Base-by-base conservation (phyloP, 2,888 invertebrate species). In the Campoplex nolae region DNA sequence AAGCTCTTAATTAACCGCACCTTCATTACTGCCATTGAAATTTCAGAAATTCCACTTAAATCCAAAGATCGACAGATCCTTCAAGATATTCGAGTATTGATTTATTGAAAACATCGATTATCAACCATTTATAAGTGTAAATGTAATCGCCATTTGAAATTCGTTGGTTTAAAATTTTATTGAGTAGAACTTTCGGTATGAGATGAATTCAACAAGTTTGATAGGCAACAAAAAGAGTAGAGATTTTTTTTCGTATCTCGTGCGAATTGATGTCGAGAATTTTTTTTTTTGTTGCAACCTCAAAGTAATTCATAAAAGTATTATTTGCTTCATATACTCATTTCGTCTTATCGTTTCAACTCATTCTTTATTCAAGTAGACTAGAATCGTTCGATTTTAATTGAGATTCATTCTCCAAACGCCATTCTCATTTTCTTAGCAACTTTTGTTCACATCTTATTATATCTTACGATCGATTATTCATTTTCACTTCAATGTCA, bases 11-110 rank as follows among this genome's bases (percentile, higher is more conserved):
- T 51, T 0, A 4, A 32, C 8, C 51, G 32, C 32, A 35, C 65
- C 65, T 65, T 65, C 35, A 28, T 65, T 35, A 73, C 28, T 74
- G 18, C 51, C 71, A 71, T 56, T 51, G 71, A 51, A 71, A 71
- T 56, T 74, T 7, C 35, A 0, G 35, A 54, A 54, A 73, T n/a
- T n/a, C 32, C 7, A 23, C 18, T 38, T 74, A 35, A n/a, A 16
- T 9, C 11, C 11, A 45, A 45, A 45, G 45, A 45, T 45, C 45
- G 13, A 45, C 45, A 45, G 51, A 71, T 51, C 32, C 13, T 35
- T n/a, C 51, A 32, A 8, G 51, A 23, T 28, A 16, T 70, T 42
- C 28, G 28, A 45, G 70, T 28, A 28, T 4, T 45, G 45, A 32
- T 28, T 48, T 28, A 48, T 68, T 68, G 42, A 35, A 68, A 38